Percentiles rank a stretch among this genome's conserved stretches.
phyloP scores from a whole-genome alignment of 2,888 invertebrate genomes.

The Crematogaster levior region DNA sequence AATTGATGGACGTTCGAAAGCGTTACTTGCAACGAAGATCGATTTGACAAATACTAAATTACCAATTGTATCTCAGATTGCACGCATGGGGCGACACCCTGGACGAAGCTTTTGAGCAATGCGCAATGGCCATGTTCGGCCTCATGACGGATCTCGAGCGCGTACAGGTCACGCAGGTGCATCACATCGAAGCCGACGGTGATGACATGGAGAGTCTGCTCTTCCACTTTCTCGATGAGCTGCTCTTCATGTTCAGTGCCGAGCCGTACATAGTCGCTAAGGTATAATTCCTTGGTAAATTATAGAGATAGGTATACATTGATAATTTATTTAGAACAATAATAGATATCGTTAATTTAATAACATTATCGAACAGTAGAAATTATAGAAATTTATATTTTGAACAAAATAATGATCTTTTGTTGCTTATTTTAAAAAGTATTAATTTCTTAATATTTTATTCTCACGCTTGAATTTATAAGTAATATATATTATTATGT shows the following conservation, averaged over 20 bases:
- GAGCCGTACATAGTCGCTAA: constrained; percentile 94
- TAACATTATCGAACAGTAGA: too few species aligned
- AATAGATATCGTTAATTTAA: too few species aligned
- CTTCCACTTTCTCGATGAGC: constrained; percentile 97
- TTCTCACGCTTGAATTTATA: not conserved
- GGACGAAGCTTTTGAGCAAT: constrained; percentile 97
- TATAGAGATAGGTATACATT: not conserved
- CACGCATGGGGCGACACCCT: constrained; percentile 97
- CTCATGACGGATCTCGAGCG: constrained; percentile 97
- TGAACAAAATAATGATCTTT: not conserved
- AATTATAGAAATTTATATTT: too few species aligned
- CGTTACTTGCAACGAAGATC: not conserved
- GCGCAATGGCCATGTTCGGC: constrained; percentile 98
- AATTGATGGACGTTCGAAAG: too few species aligned
- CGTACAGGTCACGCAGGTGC: constrained; percentile 92
- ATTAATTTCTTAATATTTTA: not conserved
- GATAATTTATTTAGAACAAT: not conserved
- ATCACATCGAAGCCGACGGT: constrained; percentile 94
- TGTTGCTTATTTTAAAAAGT: not conserved
- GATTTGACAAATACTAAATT: not conserved
- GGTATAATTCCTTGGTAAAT: constrained; percentile 83
- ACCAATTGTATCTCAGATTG: constrained; percentile 87
- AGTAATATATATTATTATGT: not conserved
- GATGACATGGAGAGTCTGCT: constrained; percentile 95
- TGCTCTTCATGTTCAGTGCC: constrained; percentile 96